Evolutionary conservation across 2,888 invertebrate genomes (phyloP), one percentile per base, ranked within the genome.

Genomic region (Eledone cirrhosa): DNA sequence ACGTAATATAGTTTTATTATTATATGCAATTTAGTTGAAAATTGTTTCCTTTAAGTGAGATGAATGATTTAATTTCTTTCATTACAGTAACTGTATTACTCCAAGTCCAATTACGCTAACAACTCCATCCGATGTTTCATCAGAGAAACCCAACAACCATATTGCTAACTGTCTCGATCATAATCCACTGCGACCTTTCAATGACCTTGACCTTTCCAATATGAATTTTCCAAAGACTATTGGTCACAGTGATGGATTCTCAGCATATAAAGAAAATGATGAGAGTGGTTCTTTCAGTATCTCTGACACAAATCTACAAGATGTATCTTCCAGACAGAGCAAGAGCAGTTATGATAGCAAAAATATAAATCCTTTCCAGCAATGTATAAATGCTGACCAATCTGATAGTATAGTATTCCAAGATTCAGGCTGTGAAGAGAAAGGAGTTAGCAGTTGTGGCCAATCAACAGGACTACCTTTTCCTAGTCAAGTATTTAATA

Each of bases 341-440:
- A 41, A 41, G 5, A 41, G 41, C 11, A 41, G 41, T 11, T 8
- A 41, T 41, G 41, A 41, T 8, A 41, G 1, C 41, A 5, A 41
- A 41, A 41, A 41, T 41, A 41, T 8, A 41, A 41, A 8, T 41
- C 41, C 41, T 41, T 41, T 41, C 11, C 41, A 41, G 41, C 41
- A 41, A 41, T 41, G 79, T 22, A 53, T 65, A 1, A 78, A 80
- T 0, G 69, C 78, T 11, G 82, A 88, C 78, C 92, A 92, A 84
- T 92, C 92, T 0, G 92, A 90, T 27, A 84, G 83, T 80, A 92
- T 93, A 74, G 90, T 92, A 48, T 93, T 93, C 86, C 92, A 92
- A 82, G 88, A 88, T 82, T 90, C 91, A 13, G 89, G 88, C 29
- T 88, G 87, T 80, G 86, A 41, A 41, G 41, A 41, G 41, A 41